These are phyloP conservation scores for Lophochroa leadbeateri DNA, from an alignment of 2,113 vertebrate species.

Conservation along the genomic window DNA sequence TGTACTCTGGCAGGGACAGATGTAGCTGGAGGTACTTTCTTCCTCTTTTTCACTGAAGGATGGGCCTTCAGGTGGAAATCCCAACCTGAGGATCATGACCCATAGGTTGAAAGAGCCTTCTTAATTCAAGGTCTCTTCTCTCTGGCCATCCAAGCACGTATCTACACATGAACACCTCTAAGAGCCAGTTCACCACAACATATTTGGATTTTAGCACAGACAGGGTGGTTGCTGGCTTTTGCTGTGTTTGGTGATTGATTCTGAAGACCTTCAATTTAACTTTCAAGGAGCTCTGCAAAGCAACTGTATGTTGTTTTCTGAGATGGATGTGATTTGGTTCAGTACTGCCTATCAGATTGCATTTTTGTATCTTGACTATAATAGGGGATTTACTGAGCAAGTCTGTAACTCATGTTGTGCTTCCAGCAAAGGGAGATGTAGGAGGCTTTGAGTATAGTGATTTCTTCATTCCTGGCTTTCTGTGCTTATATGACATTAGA, in stretches of 20 bases:
- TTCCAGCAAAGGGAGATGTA: neutral
- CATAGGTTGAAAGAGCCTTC: neutral
- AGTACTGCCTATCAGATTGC: neutral
- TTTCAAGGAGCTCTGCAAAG: neutral
- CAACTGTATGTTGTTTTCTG: neutral
- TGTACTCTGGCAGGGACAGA: neutral
- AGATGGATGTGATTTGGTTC: neutral
- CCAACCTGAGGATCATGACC: neutral
- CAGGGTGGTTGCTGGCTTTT: neutral
- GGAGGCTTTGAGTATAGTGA: neutral
- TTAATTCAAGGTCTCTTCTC: neutral
- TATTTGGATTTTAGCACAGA: neutral
- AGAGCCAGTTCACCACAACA: neutral
- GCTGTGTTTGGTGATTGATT: neutral
- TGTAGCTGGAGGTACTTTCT: neutral
- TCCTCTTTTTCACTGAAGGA: neutral
- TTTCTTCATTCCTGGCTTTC: neutral
- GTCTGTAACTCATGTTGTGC: neutral
- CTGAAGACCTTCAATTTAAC: neutral
- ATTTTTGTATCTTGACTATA: neutral
- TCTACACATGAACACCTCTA: neutral
- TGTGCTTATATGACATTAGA: neutral
- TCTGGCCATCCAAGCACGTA: neutral
- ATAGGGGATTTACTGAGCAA: neutral
- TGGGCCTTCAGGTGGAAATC: neutral